A percentile compares a stretch with the other conserved stretches of the same genome.
Evolutionary conservation across 2,797 vertebrate genomes (phyloP).

Genomic region (Enteromius viviparus): DNA sequence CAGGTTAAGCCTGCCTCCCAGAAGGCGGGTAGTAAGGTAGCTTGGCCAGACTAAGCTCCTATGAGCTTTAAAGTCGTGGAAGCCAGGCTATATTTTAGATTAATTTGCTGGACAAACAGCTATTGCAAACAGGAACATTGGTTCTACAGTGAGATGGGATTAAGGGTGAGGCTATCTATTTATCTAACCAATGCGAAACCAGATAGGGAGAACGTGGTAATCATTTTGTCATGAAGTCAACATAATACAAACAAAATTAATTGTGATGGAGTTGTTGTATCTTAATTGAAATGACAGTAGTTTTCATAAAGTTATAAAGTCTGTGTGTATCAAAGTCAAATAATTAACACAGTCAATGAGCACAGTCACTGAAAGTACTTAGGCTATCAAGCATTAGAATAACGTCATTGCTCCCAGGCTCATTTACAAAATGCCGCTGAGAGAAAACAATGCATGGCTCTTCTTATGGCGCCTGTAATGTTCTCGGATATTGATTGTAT

Average conservation of each 20-base stretch:
- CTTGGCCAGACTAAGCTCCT: too few species aligned
- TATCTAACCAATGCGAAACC: background rate
- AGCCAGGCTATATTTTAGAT: background rate
- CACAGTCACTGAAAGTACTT: conserved; percentile 56
- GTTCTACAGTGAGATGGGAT: background rate
- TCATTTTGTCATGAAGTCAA: background rate
- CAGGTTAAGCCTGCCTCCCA: too few species aligned
- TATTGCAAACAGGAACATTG: background rate
- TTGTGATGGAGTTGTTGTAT: background rate
- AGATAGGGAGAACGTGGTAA: background rate
- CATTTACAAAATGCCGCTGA: conserved; percentile 54
- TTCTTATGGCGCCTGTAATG: conserved; percentile 52
- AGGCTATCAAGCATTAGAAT: conserved; percentile 54
- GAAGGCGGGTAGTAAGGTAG: too few species aligned
- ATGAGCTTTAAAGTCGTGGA: too few species aligned
- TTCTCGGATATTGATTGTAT: conserved; percentile 62
- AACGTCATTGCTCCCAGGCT: conserved; percentile 44
- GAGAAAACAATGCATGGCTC: conserved; percentile 50
- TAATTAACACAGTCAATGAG: conserved; percentile 51
- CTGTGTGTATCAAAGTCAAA: conserved; percentile 35
- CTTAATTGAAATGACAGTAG: conserved; percentile 8
- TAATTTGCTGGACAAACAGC: background rate
- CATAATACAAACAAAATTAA: background rate
- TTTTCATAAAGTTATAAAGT: background rate
- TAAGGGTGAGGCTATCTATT: background rate